A percentile compares a stretch with the other conserved stretches of the same genome.
phyloP scores from a whole-genome alignment of 2,888 invertebrate species.

The Yponomeuta cagnagella region DNA sequence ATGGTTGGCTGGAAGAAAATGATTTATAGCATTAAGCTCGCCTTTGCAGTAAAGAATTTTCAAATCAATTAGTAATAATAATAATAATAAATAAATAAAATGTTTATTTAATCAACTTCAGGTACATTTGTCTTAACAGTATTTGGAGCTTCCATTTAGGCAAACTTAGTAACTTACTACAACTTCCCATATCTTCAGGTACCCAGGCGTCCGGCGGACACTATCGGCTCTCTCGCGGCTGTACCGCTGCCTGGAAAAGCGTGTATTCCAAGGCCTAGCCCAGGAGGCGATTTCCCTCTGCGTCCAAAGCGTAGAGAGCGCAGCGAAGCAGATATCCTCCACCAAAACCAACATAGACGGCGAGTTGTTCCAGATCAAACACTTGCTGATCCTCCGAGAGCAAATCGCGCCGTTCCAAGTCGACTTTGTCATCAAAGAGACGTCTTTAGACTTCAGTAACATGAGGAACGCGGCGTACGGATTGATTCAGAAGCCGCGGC shows the following conservation, averaged over 20 bases:
- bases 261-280: slow-evolving; percentile 97
- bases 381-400: slow-evolving; percentile 95
- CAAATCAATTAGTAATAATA: no score
- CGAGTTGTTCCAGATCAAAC: slow-evolving; percentile 97
- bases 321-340: slow-evolving; percentile 85
- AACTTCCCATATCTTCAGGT: slow-evolving; percentile 41
- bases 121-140: no score
- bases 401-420: slow-evolving; percentile 98
- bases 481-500: slow-evolving; percentile 84
- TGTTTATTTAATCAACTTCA: no score
- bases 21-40: no score
- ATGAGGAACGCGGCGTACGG: slow-evolving; percentile 90
- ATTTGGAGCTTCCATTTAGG: no score
- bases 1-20: no score
- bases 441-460: slow-evolving; percentile 94
- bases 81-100: no score
- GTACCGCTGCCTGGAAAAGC: slow-evolving; percentile 90
- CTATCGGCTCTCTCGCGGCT: slow-evolving; percentile 95
- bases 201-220: slow-evolving; percentile 96
- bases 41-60: no score
- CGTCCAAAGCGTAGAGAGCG: slow-evolving; percentile 90
- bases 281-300: slow-evolving; percentile 96
- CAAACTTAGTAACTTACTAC: no score
- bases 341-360: slow-evolving; percentile 92
- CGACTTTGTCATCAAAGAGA: slow-evolving; percentile 94